phyloP scores from a whole-genome alignment of 2,888 invertebrate genomes.

The Hydroisotoma schaefferi region DNA sequence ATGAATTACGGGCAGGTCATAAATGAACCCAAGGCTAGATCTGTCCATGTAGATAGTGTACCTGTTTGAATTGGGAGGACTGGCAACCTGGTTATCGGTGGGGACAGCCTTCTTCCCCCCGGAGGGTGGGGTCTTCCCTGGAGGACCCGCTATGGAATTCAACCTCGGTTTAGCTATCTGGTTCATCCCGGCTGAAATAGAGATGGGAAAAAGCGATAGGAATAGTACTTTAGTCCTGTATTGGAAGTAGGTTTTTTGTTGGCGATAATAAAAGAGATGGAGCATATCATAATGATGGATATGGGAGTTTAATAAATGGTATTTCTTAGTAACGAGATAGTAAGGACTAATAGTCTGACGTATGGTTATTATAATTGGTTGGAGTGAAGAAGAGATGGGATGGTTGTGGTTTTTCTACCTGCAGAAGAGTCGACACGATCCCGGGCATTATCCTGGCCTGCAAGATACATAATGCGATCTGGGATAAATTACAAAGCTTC shows the following conservation, averaged over 20 bases:
- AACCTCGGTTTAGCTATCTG: conserved; percentile 40
- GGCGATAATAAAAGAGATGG: no score
- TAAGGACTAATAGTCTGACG: no score
- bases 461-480: conserved; percentile 44
- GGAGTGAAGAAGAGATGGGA: conserved; percentile 1
- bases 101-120: conserved; percentile 32
- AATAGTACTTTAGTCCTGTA: no score
- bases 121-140: conserved; percentile 34
- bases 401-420: conserved; percentile 1
- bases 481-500: conserved; percentile 40
- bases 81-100: conserved; percentile 41
- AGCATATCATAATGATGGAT: no score
- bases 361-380: no score
- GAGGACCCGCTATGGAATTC: conserved; percentile 41
- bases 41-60: no score
- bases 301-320: no score
- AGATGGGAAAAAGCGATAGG: not conserved
- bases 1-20: no score
- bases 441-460: conserved; percentile 43
- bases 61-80: no score
- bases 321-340: no score
- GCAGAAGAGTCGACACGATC: conserved; percentile 30
- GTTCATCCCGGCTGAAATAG: conserved; percentile 16
- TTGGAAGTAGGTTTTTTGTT: no score
- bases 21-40: no score